Conservation (phyloP, 37 sponge, comb jelly and placozoan genomes). For the Corticium candelabrum region DNA sequence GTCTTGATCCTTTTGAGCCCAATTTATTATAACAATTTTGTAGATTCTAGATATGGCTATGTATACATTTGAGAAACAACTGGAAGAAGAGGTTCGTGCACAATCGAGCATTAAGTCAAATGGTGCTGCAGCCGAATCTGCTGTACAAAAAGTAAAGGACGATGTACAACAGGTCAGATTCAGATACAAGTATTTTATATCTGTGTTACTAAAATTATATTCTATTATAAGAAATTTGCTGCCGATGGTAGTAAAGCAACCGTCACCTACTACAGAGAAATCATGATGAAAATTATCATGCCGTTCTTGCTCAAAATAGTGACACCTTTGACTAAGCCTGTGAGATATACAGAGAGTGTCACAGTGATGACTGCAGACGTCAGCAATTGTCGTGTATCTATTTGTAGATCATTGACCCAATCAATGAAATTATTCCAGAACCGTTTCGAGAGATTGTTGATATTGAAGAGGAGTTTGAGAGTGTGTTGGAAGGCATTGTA, state of each 20-base stretch:
- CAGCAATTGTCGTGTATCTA: not conserved
- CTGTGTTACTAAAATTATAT: not conserved
- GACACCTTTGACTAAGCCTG: not conserved
- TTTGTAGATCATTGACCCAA: not conserved
- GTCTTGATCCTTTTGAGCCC: too few relatives aligned
- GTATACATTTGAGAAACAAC: conserved; percentile 6
- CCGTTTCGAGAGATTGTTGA: not conserved
- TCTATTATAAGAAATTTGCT: not conserved
- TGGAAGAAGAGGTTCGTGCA: not conserved
- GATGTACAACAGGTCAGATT: not conserved
- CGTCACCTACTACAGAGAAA: not conserved
- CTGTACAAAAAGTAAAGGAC: not conserved
- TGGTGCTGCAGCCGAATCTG: not conserved
- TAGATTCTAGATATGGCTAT: conserved; percentile 8
- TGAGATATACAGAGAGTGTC: not conserved
- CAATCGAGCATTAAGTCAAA: not conserved
- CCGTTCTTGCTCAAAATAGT: conserved; percentile 1
- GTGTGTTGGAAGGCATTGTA: not conserved
- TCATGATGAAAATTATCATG: not conserved
- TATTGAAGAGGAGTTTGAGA: not conserved
- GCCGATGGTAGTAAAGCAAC: not conserved
- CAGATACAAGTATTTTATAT: not conserved
- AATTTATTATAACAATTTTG: too few relatives aligned
- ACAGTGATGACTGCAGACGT: too few relatives aligned
- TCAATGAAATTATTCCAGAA: not conserved